These are phyloP conservation scores for Nematolebias whitei DNA, from an alignment of 2,113 vertebrate genomes.

Conservation along the genomic window DNA sequence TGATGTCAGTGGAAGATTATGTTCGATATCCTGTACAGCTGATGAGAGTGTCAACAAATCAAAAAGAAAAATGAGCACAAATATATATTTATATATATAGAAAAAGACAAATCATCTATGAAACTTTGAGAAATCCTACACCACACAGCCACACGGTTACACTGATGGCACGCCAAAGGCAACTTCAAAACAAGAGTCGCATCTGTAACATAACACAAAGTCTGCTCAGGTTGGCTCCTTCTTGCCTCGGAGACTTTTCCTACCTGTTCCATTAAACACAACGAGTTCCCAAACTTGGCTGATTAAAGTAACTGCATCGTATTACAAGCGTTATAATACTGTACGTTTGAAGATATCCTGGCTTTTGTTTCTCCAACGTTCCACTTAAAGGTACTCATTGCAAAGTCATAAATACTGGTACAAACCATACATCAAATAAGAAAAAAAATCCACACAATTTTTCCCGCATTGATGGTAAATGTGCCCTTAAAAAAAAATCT, in stretches of 20 bases:
- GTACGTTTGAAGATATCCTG: conserved; percentile 25
- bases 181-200: conserved; percentile 26
- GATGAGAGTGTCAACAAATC: conserved; percentile 51
- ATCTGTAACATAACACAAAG: conserved; percentile 33
- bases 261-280: neutral
- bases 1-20: conserved; percentile 19
- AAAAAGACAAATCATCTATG: conserved; percentile 19
- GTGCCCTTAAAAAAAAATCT: too few relatives aligned
- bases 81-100: conserved; percentile 9
- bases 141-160: conserved; percentile 32
- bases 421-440: too few relatives aligned
- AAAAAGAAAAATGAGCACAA: conserved; percentile 35
- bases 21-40: conserved; percentile 35
- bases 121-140: conserved; percentile 29
- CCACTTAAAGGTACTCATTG: conserved; percentile 5
- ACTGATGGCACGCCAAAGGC: conserved; percentile 41
- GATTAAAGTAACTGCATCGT: neutral
- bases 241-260: conserved; percentile 11
- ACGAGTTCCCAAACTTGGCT: conserved; percentile 8
- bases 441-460: too few relatives aligned
- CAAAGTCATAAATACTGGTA: too few relatives aligned
- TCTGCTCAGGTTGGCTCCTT: conserved; percentile 26
- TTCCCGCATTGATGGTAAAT: too few relatives aligned
- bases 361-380: conserved; percentile 26
- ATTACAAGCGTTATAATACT: conserved; percentile 11